phyloP scores from a whole-genome alignment of 2,888 invertebrate species.

The Sphecodes monilicornis region DNA sequence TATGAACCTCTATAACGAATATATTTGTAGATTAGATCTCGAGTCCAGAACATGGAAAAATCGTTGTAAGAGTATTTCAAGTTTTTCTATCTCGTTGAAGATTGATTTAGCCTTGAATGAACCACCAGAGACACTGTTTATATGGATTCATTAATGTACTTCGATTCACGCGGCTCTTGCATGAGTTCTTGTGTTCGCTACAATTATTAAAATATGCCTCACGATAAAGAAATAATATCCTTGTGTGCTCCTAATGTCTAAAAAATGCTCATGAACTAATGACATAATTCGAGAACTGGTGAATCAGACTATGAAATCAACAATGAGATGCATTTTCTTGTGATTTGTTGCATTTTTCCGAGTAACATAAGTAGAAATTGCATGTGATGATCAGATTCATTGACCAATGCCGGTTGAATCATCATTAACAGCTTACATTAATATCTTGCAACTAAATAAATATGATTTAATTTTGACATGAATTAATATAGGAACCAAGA shows the following conservation, averaged over 20 bases:
- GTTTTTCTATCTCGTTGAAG: not conserved
- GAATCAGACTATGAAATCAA: no score
- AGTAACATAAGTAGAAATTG: no score
- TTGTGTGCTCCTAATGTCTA: not conserved
- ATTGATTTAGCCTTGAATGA: not conserved
- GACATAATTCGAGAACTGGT: not conserved
- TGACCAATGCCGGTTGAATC: no score
- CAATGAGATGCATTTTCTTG: no score
- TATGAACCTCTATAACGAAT: not conserved
- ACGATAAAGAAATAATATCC: not conserved
- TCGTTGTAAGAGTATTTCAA: not conserved
- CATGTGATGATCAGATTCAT: no score
- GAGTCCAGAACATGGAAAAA: not conserved
- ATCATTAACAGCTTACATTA: no score
- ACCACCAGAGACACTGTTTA: not conserved
- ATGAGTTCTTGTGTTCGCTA: not conserved
- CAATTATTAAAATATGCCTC: no score
- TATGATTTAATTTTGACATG: no score
- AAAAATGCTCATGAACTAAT: no score
- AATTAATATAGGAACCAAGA: no score
- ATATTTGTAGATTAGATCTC: not conserved
- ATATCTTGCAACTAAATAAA: no score
- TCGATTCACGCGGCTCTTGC: not conserved
- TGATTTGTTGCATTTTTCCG: no score
- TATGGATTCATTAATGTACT: not conserved